Percentiles rank a stretch among this genome's conserved stretches.
Conservation (phyloP, 1,140 invertebrate species). For the Drosophila busckii region DNA sequence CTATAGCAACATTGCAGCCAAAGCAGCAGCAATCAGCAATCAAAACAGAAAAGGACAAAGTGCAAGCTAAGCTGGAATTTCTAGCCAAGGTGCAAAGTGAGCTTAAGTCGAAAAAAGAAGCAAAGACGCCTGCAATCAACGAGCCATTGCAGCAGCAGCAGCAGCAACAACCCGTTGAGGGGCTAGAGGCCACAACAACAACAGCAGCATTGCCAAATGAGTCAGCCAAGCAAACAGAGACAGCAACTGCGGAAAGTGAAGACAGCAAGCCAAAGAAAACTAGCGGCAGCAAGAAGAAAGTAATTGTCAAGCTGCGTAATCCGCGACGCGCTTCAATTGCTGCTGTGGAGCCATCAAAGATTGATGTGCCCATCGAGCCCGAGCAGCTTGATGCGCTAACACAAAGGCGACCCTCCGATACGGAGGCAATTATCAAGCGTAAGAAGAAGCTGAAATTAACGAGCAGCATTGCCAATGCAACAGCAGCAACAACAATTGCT, state of each 20-base stretch:
- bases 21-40: neutral
- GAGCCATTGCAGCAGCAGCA: neutral
- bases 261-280: no score
- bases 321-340: conserved; percentile 66
- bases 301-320: conserved; percentile 43
- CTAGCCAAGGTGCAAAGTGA: conserved; percentile 57
- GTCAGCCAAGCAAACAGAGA: conserved; percentile 16
- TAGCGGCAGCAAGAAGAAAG: conserved; percentile 47
- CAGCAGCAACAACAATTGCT: conserved; percentile 15
- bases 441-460: conserved; percentile 70
- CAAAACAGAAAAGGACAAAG: conserved; percentile 27
- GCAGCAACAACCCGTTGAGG: conserved; percentile 12
- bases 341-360: conserved; percentile 68
- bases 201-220: conserved; percentile 27
- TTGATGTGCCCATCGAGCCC: conserved; percentile 55
- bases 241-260: neutral
- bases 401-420: conserved; percentile 71
- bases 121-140: neutral
- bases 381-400: conserved; percentile 42
- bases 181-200: neutral
- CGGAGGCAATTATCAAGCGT: conserved; percentile 65
- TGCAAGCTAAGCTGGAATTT: conserved; percentile 49
- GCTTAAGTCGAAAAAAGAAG: conserved; percentile 43
- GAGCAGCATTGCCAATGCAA: conserved; percentile 22
- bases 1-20: neutral